A percentile compares a stretch with the other conserved stretches of the same genome.
Conservation (phyloP, 1,140 invertebrate species). For the Brachionus angularis region DNA sequence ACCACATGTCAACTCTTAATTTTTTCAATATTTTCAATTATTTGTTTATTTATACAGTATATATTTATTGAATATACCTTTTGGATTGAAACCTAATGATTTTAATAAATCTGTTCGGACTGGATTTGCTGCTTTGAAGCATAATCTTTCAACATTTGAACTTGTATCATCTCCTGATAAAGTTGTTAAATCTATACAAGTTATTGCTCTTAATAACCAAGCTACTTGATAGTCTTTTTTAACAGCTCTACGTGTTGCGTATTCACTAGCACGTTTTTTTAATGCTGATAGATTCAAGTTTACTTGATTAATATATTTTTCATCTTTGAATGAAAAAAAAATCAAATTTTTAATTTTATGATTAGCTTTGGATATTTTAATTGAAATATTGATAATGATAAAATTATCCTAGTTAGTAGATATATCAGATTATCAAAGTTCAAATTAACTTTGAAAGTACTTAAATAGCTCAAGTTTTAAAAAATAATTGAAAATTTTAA, state of each 20-base stretch:
- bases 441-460: too few relatives aligned
- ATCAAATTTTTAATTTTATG: background rate
- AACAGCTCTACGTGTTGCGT: conserved; percentile 56
- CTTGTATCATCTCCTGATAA: conserved; percentile 79
- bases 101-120: conserved; percentile 58
- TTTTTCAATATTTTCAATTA: background rate
- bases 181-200: conserved; percentile 86
- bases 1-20: conserved; percentile 62
- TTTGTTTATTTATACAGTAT: background rate
- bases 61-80: conserved; percentile 44
- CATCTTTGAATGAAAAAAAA: conserved; percentile 59
- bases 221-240: conserved; percentile 63
- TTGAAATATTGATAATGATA: too few relatives aligned
- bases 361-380: too few relatives aligned
- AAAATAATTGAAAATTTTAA: too few relatives aligned
- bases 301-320: conserved; percentile 61
- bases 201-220: conserved; percentile 75
- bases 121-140: conserved; percentile 69
- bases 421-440: too few relatives aligned
- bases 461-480: too few relatives aligned
- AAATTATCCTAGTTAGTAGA: too few relatives aligned
- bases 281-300: conserved; percentile 64
- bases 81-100: conserved; percentile 52
- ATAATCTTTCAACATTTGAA: conserved; percentile 73
- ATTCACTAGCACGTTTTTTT: conserved; percentile 59